phyloP scores from a whole-genome alignment of 2,113 vertebrate species.

The Tenrec ecaudatus region DNA sequence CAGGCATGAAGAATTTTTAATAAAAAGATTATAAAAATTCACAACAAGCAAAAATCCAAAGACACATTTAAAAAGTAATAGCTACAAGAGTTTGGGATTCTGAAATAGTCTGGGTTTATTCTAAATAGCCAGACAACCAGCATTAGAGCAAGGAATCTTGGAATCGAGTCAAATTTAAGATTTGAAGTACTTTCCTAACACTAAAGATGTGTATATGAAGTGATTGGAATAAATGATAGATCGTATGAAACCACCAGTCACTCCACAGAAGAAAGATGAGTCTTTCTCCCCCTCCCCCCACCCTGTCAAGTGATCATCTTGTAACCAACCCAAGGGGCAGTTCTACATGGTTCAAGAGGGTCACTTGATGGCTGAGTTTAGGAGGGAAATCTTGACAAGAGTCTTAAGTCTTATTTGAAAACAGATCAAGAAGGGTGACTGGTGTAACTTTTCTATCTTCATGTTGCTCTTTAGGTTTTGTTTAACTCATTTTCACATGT shows the following conservation, averaged over 20 bases:
- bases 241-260: no score
- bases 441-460: neutral
- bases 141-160: neutral
- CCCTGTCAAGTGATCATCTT: no score
- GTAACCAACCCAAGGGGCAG: no score
- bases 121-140: neutral
- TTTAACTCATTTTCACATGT: neutral
- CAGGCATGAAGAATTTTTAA: slow-evolving; percentile 1
- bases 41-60: slow-evolving; percentile 1
- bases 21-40: slow-evolving; percentile 1
- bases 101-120: neutral
- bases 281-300: no score
- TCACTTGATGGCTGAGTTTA: no score
- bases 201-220: neutral
- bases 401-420: slow-evolving; percentile 65
- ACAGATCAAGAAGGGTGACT: slow-evolving; percentile 49
- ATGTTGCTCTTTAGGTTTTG: neutral
- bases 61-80: slow-evolving; percentile 14
- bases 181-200: slow-evolving; percentile 1
- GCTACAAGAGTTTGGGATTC: neutral
- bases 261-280: no score
- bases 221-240: slow-evolving; percentile 37
- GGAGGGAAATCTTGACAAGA: slow-evolving; percentile 13
- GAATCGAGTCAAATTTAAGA: slow-evolving; percentile 4
- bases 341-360: no score